These are phyloP conservation scores for Centrocercus urophasianus DNA, from an alignment of 2,113 vertebrate genomes.

Conservation along the genomic window DNA sequence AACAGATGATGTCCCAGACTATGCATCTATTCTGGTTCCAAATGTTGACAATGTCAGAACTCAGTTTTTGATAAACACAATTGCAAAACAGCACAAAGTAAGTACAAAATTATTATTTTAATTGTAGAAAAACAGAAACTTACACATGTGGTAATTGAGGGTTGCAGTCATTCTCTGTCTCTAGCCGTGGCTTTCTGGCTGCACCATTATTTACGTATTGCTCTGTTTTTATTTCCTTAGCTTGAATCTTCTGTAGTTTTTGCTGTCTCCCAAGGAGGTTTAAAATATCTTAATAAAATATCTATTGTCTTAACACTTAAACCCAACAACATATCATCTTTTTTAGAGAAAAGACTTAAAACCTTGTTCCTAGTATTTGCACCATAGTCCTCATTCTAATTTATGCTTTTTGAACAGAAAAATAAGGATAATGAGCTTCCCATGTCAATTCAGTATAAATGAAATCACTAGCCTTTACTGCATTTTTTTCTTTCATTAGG, in stretches of 20 bases:
- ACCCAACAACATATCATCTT: not conserved
- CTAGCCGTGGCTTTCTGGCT: not conserved
- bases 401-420: not conserved
- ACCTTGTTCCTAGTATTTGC: not conserved
- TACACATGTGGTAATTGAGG: not conserved
- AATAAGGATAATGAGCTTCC: not conserved
- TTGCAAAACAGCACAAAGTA: constrained; percentile 83
- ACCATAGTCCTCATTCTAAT: not conserved
- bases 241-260: not conserved
- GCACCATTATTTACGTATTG: not conserved
- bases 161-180: not conserved
- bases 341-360: not conserved
- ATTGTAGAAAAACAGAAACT: not conserved
- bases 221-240: not conserved
- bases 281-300: not conserved
- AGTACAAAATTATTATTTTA: constrained; percentile 32
- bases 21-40: constrained; percentile 82
- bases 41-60: constrained; percentile 84
- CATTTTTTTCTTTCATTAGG: not conserved
- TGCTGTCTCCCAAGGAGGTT: not conserved
- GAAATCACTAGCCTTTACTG: not conserved
- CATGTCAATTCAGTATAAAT: not conserved
- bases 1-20: constrained; percentile 78
- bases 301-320: not conserved
- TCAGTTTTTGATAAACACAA: constrained; percentile 80